Evolutionary conservation across 2,113 vertebrate species (phyloP).

Genomic region (Ophiodon elongatus): DNA sequence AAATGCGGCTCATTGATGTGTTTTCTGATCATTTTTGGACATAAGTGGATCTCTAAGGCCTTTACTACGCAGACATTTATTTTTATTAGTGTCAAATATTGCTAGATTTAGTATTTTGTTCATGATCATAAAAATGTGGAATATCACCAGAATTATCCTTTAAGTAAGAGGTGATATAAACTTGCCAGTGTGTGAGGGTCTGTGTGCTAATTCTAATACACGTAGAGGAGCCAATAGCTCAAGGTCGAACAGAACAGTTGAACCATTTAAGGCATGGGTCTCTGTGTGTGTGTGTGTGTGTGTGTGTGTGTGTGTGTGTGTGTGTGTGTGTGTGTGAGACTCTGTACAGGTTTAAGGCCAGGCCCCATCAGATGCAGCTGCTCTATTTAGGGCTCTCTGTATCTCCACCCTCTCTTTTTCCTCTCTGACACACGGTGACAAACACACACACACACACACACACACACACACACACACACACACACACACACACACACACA

Average conservation of each 20-base stretch:
- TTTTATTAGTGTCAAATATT: background rate
- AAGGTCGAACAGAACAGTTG: conserved; percentile 39
- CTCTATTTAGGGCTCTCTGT: conserved; percentile 66
- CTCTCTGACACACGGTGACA: conserved; percentile 28
- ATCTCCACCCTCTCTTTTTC: conserved; percentile 25
- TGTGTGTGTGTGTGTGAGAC: conserved; percentile 10
- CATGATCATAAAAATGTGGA: background rate
- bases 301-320: conserved; percentile 26
- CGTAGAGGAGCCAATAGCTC: conserved; percentile 9
- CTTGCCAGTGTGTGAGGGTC: background rate
- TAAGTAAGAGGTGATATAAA: background rate
- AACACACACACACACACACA: background rate
- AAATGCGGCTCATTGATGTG: background rate
- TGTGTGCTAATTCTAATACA: background rate
- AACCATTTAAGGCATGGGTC: conserved; percentile 22
- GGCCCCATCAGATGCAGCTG: conserved; percentile 63
- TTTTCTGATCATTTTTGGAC: background rate
- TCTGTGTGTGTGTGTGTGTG: conserved; percentile 22
- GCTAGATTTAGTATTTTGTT: background rate
- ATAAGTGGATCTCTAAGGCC: background rate
- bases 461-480: conserved; percentile 11
- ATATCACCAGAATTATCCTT: background rate
- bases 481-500: conserved; percentile 4
- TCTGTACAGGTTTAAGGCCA: conserved; percentile 50
- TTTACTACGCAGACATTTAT: too few species aligned